These are phyloP conservation scores for Thaumatotibia leucotreta DNA, from an alignment of 1,140 invertebrate species.

Conservation along the genomic window DNA sequence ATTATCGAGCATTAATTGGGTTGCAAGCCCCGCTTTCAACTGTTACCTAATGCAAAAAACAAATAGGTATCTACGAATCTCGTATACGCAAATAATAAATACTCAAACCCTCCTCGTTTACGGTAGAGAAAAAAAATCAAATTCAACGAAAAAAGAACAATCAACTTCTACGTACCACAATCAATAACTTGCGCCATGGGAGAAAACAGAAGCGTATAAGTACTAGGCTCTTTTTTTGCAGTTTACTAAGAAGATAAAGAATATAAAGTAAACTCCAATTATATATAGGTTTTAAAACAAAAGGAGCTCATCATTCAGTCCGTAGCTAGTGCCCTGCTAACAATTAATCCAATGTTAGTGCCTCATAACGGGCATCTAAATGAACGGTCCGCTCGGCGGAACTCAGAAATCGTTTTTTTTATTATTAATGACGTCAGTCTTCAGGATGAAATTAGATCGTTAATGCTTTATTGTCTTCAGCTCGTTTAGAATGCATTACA, in stretches of 20 bases:
- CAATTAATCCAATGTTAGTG: not conserved
- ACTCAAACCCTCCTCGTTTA: no score
- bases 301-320: not conserved
- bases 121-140: no score
- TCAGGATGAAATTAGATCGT: slow-evolving; percentile 3
- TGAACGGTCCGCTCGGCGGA: not conserved
- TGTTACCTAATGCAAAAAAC: no score
- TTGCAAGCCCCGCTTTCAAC: not conserved
- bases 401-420: slow-evolving; percentile 1
- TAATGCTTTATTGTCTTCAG: not conserved
- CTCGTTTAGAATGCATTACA: not conserved
- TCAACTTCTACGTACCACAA: no score
- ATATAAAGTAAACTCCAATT: not conserved
- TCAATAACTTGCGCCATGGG: no score
- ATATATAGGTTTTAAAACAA: not conserved
- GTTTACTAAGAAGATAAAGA: not conserved
- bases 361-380: not conserved
- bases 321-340: not conserved
- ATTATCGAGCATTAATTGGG: not conserved
- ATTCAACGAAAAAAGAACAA: no score
- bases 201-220: not conserved
- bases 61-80: no score
- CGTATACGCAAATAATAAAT: no score
- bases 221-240: not conserved
- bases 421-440: slow-evolving; percentile 9